Percentiles rank a stretch among this genome's conserved stretches.
These are phyloP conservation scores for Orchesellides sinensis DNA, from an alignment of 2,888 invertebrate genomes.

Conservation along the genomic window DNA sequence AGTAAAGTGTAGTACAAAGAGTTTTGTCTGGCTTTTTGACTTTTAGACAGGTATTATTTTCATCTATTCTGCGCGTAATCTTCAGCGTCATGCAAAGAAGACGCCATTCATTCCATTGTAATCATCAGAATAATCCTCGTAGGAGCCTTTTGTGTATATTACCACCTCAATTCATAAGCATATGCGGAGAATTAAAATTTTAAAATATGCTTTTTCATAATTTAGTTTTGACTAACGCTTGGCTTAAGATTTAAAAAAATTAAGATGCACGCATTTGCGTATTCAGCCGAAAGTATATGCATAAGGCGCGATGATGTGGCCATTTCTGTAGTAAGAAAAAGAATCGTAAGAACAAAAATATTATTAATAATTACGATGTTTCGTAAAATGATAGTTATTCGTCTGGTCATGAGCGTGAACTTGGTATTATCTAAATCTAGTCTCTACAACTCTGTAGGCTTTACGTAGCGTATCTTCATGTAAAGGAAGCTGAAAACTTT, in stretches of 20 bases:
- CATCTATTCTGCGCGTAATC: not conserved
- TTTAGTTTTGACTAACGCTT: conserved; percentile 5
- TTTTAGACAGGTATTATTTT: not conserved
- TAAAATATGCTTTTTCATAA: not conserved
- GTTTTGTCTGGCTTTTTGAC: not conserved
- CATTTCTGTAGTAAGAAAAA: not conserved
- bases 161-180: conserved; percentile 2
- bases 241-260: too few relatives aligned
- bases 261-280: too few relatives aligned
- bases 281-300: too few relatives aligned
- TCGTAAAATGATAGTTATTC: conserved; percentile 3
- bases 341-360: not conserved
- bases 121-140: not conserved
- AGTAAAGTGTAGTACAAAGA: not conserved
- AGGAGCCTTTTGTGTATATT: too few relatives aligned
- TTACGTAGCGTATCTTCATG: not conserved
- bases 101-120: too few relatives aligned
- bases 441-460: too few relatives aligned
- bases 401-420: conserved; percentile 33
- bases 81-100: too few relatives aligned
- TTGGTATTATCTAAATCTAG: too few relatives aligned
- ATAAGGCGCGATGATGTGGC: not conserved
- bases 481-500: not conserved
- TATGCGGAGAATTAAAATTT: not conserved
- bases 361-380: not conserved